Conservation (phyloP, 2,113 vertebrate species). For the Psophia crepitans region DNA sequence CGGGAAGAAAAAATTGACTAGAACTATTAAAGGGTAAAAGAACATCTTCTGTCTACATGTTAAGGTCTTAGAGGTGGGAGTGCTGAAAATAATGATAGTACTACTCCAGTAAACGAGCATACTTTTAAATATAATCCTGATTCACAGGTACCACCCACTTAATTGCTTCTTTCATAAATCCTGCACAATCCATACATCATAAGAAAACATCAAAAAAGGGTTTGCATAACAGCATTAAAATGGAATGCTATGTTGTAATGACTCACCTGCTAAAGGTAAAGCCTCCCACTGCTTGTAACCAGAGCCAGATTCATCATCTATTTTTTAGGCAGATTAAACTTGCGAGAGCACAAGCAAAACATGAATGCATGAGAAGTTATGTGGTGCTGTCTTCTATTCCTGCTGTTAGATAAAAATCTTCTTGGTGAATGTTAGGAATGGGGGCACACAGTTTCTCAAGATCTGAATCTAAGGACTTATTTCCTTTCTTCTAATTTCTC, state of each 20-base stretch:
- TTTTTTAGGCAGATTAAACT: neutral
- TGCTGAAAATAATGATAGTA: neutral
- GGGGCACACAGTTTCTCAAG: neutral
- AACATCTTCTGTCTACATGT: neutral
- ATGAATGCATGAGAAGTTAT: neutral
- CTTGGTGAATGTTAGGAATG: neutral
- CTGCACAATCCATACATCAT: neutral
- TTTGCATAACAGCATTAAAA: slow-evolving; percentile 11
- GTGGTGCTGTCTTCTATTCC: neutral
- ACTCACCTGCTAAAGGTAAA: slow-evolving; percentile 30
- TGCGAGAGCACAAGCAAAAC: neutral
- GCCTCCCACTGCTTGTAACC: neutral
- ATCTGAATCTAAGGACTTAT: neutral
- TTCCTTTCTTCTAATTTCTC: neutral
- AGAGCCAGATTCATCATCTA: neutral
- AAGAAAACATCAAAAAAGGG: slow-evolving; percentile 19
- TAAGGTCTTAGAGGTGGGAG: neutral
- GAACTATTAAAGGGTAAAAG: neutral
- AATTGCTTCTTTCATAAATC: slow-evolving; percentile 58
- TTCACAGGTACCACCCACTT: slow-evolving; percentile 7
- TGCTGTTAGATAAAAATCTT: neutral
- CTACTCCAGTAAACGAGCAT: neutral
- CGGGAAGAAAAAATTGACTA: neutral
- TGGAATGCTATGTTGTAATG: slow-evolving; percentile 19
- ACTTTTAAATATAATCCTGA: slow-evolving; percentile 47